Base-by-base conservation (phyloP, 2,888 invertebrate genomes). In the Gisinianus flammeolus region DNA sequence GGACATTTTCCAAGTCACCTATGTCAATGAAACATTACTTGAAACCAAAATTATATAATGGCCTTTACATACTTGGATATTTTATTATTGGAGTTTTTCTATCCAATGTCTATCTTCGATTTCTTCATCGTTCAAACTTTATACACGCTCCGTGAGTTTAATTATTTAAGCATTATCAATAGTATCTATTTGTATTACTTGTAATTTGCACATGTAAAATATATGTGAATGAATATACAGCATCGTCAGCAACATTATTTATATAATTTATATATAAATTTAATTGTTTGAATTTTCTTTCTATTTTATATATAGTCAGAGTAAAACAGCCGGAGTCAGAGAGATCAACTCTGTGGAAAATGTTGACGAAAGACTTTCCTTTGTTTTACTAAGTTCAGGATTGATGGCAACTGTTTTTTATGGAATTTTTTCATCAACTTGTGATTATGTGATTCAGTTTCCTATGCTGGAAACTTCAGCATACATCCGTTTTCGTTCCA, bases 321-420 rank as follows among this genome's bases (percentile, higher is more conserved):
- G 56, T 56, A n/a, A n/a, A n/a, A 22, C 69, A 3, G 22, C 19
- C 26, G 31, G 26, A 8, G 31, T 30, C 54, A 24, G 24, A 30
- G 31, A 56, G 2, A 24, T 31, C 35, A 24, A 6, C 2, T 16
- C 62, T 10, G 62, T 31, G 26, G 62, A 66, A 22, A 58, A 52
- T 62, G 33, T 76, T 0, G 76, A 76, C 35, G 70, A 76, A 33
- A 54, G 76, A n/a, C 56, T 58, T 12, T 69, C 76, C 8, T 70
- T 69, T 64, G 33, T 77, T 30, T 22, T 77, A 19, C 72, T 62
- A n/a, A 77, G 77, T 30, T 77, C 71, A 19, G 77, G 77, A 22
- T 24, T 71, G 0, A 58, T 24, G n/a, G 64, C 71, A 19, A 16
- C 28, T 16, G 64, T 31, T 71, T 77, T 44, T 30, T 77, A 66